Evolutionary conservation across 2,888 invertebrate genomes (phyloP).

Genomic region (Ennomos fuscantarius): DNA sequence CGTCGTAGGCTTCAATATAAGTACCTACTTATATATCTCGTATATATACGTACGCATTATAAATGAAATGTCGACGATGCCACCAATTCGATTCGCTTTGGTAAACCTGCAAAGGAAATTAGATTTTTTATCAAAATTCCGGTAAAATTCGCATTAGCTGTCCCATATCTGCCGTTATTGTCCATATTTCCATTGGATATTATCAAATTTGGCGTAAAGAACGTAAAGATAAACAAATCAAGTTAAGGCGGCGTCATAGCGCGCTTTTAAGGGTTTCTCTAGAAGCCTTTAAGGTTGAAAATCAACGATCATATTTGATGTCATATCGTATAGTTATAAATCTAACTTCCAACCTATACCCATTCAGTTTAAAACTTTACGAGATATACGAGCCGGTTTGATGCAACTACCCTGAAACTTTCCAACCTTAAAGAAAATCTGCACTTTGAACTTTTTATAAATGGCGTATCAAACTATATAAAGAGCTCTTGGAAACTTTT

Average conservation of each 20-base stretch:
- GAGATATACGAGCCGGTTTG: conserved; percentile 19
- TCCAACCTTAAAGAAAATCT: conserved; percentile 24
- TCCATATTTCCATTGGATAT: conserved; percentile 44
- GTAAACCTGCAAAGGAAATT: conserved; percentile 56
- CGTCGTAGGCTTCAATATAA: no score
- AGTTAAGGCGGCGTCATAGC: no score
- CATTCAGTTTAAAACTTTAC: conserved; percentile 13
- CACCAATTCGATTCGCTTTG: conserved; percentile 42
- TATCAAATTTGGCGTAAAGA: conserved; percentile 32
- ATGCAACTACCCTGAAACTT: conserved; percentile 25
- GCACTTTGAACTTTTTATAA: conserved; percentile 30
- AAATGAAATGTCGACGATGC: conserved; percentile 33
- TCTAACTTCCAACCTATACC: not conserved
- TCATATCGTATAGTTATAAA: no score
- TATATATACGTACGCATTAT: conserved; percentile 12
- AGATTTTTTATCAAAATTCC: conserved; percentile 55
- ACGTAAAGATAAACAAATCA: conserved; percentile 27
- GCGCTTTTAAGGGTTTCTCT: no score
- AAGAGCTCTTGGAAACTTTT: conserved; percentile 19
- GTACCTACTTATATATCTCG: conserved; percentile 2
- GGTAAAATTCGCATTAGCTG: conserved; percentile 53
- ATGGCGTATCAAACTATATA: conserved; percentile 11
- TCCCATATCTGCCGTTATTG: conserved; percentile 36
- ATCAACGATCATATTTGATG: no score
- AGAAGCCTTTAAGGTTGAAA: no score